phyloP scores from a whole-genome alignment of 2,888 invertebrate genomes.

The Cistogaster globosa region DNA sequence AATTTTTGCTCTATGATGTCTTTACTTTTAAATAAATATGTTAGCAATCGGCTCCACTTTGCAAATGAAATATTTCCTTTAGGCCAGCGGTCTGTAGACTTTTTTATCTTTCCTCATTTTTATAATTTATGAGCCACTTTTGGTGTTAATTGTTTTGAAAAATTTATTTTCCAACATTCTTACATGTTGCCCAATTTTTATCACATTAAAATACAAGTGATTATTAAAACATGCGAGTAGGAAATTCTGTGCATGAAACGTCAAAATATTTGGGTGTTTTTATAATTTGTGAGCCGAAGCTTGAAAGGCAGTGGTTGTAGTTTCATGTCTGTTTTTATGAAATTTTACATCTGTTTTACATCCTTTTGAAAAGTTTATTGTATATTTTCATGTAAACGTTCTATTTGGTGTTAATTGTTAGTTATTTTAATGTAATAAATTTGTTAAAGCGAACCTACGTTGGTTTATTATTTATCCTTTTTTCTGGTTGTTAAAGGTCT shows the following conservation, averaged over 20 bases:
- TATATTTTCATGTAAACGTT: neutral
- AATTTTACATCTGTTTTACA: conserved; percentile 44
- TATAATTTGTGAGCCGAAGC: neutral
- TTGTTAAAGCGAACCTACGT: conserved; percentile 29
- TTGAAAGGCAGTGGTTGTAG: neutral
- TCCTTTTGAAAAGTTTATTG: neutral
- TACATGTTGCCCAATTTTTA: conserved; percentile 5
- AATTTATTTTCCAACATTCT: conserved; percentile 41
- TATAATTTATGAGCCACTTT: neutral
- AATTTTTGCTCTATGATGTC: too few relatives aligned
- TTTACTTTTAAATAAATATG: too few relatives aligned
- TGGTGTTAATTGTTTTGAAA: conserved; percentile 46
- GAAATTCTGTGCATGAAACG: neutral
- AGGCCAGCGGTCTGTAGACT: neutral
- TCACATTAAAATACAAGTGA: neutral
- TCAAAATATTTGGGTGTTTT: neutral
- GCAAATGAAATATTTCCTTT: neutral
- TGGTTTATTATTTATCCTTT: conserved; percentile 30
- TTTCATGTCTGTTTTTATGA: conserved; percentile 38
- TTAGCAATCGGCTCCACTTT: too few relatives aligned
- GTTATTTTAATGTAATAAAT: conserved; percentile 57
- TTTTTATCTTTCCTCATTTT: neutral
- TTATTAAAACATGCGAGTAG: conserved; percentile 6
- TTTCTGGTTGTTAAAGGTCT: neutral
- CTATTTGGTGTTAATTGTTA: conserved; percentile 55